Percentiles rank a stretch among this genome's conserved stretches.
Evolutionary conservation across 2,888 invertebrate genomes (phyloP).

Genomic region (Petrophora chlorosata): DNA sequence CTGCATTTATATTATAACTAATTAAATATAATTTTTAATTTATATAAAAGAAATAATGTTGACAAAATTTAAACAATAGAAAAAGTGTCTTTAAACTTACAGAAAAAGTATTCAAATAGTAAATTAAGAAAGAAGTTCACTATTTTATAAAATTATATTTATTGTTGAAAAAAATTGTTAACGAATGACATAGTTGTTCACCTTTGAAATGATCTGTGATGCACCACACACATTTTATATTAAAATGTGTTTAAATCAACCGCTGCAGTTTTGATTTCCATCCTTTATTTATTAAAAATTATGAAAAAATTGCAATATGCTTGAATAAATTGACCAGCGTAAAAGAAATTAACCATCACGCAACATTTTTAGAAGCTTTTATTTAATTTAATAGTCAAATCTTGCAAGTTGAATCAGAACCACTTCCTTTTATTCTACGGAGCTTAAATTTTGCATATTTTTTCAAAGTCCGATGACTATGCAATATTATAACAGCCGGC

Average conservation of each 20-base stretch:
- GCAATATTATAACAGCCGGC: too few species aligned
- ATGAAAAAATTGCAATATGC: neutral
- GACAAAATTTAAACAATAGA: neutral
- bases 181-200: conserved; percentile 23
- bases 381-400: too few species aligned
- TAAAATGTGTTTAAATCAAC: conserved; percentile 71
- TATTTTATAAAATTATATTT: conserved; percentile 7
- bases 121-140: neutral
- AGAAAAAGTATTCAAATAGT: neutral
- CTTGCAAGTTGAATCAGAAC: too few species aligned
- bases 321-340: neutral
- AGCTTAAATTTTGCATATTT: too few species aligned
- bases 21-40: neutral
- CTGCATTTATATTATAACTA: conserved; percentile 18
- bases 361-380: too few species aligned
- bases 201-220: conserved; percentile 68
- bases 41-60: neutral
- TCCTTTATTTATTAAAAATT: conserved; percentile 1
- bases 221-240: conserved; percentile 75
- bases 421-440: too few species aligned
- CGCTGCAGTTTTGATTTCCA: conserved; percentile 65
- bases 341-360: neutral
- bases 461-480: too few species aligned
- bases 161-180: conserved; percentile 22
- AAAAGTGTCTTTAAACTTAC: too few species aligned